phyloP scores from a whole-genome alignment of 35 echinoderm and acorn worm species.

The Ophioderma brevispina region DNA sequence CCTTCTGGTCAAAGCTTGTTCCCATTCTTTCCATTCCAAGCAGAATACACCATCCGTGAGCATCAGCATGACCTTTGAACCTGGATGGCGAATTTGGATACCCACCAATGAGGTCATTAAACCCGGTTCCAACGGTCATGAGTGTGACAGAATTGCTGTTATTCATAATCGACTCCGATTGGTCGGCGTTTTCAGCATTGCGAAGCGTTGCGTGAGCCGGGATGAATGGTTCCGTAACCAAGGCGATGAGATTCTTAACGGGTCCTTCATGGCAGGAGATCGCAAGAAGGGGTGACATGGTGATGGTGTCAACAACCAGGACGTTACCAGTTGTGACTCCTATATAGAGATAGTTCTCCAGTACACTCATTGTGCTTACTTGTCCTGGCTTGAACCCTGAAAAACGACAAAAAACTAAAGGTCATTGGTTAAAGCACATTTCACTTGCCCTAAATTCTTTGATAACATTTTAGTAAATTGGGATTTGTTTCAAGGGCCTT shows the following conservation, averaged over 20 bases:
- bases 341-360: slow-evolving; percentile 75
- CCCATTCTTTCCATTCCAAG: slow-evolving; percentile 82
- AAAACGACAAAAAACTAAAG: slow-evolving; percentile 19
- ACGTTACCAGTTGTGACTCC: slow-evolving; percentile 78
- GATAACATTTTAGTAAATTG: too few relatives aligned
- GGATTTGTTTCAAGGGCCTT: too few relatives aligned
- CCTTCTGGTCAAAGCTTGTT: not conserved
- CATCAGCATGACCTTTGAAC: slow-evolving; percentile 67
- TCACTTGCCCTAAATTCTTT: too few relatives aligned
- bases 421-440: too few relatives aligned
- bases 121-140: slow-evolving; percentile 78
- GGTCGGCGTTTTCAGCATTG: slow-evolving; percentile 1
- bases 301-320: slow-evolving; percentile 63
- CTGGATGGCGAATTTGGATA: slow-evolving; percentile 70
- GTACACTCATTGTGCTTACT: slow-evolving; percentile 66
- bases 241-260: slow-evolving; percentile 62
- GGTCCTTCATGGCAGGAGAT: slow-evolving; percentile 88
- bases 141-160: slow-evolving; percentile 18
- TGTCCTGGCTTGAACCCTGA: slow-evolving; percentile 60
- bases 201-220: slow-evolving; percentile 26
- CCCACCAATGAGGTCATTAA: slow-evolving; percentile 75
- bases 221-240: not conserved
- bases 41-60: slow-evolving; percentile 77
- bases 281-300: slow-evolving; percentile 53
- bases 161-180: not conserved